These are phyloP conservation scores for Netelia inedita DNA, from an alignment of 2,888 invertebrate species.

Conservation along the genomic window DNA sequence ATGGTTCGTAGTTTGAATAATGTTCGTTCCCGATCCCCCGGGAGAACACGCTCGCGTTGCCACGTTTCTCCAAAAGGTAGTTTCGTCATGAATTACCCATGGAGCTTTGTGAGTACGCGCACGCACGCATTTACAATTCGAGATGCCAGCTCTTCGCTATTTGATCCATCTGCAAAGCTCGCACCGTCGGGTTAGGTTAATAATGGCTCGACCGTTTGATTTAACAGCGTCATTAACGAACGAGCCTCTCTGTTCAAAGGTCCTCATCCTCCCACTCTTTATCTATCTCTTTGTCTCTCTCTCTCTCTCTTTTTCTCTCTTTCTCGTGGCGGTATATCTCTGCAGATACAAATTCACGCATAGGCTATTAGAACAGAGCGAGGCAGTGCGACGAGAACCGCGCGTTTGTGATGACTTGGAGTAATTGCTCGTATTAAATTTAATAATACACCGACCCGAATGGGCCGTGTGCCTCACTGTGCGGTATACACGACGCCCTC, in stretches of 20 bases:
- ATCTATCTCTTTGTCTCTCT: constrained; percentile 18
- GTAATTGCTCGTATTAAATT: constrained; percentile 79
- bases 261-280: constrained; percentile 24
- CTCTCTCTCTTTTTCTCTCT: constrained; percentile 9
- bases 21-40: too few species aligned
- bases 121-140: not conserved
- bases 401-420: constrained; percentile 68
- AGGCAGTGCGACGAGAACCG: constrained; percentile 39
- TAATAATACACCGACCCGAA: constrained; percentile 74
- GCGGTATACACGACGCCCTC: constrained; percentile 32
- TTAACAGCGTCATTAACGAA: constrained; percentile 77
- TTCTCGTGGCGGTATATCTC: constrained; percentile 32
- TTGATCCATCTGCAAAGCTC: constrained; percentile 73
- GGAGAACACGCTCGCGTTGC: not conserved
- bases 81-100: constrained; percentile 50
- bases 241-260: constrained; percentile 48
- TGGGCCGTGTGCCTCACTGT: not conserved
- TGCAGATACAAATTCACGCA: constrained; percentile 50
- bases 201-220: constrained; percentile 78
- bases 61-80: constrained; percentile 33
- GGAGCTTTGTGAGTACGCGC: constrained; percentile 29
- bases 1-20: too few species aligned
- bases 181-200: constrained; percentile 69
- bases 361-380: not conserved
- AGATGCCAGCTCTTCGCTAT: constrained; percentile 64